Evolutionary conservation across 2,888 invertebrate species (phyloP), one percentile per base, ranked within the genome.

Genomic region (Malthinus flaveolus): DNA sequence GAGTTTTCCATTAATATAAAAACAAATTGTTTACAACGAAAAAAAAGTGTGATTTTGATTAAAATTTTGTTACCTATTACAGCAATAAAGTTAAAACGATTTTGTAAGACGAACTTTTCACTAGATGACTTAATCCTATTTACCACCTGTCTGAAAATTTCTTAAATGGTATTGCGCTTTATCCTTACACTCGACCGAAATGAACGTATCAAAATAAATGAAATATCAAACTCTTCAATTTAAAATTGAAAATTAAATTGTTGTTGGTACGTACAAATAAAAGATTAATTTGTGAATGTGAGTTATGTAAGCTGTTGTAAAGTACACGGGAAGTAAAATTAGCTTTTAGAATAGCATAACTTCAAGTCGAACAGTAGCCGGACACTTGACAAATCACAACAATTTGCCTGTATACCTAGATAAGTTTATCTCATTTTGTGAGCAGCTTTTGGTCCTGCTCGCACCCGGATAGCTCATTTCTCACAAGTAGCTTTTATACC

Each of bases 311-410:
- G 59, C 54, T 64, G 65, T 57, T 67, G 62, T 65, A 68, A 67
- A 67, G 66, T 62, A 65, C 67, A 64, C 66, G 5, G 23, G 66
- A 68, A 67, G 68, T 67, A 65, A 66, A 68, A 67, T 69, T 66
- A 64, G 67, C 63, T 63, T 67, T 64, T 61, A 65, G 64, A 69
- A 66, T 67, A 54, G 63, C 56, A 65, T 63, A 65, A 61, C 57
- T 63, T 56, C 61, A 56, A 62, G 58, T 53, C 47, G 45, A 48
- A 51, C 61, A 49, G 64, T 63, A 66, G 63, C 67, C 63, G 64
- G 68, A 68, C 71, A 68, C 65, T 68, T 73, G 72, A 74, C 72
- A 74, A 74, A 73, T 74, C 68, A 67, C 66, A 56, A 65, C 63
- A 67, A 71, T 73, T 73, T 70, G 67, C 67, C 68, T 67, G 66